These are phyloP conservation scores for Chromoteleia sp. DNA, from an alignment of 2,888 invertebrate genomes.

Conservation along the genomic window DNA sequence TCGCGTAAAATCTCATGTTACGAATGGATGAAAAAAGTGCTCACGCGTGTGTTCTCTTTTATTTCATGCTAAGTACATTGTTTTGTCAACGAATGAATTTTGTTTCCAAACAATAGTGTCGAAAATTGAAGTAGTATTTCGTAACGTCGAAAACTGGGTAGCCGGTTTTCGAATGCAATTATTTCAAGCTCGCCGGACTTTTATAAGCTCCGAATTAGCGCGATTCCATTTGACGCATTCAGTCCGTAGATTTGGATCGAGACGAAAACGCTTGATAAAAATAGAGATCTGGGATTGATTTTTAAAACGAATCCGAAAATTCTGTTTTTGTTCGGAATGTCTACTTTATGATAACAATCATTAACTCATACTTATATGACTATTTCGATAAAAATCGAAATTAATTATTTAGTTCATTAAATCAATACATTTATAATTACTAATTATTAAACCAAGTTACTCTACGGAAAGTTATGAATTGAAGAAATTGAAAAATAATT, in stretches of 20 bases:
- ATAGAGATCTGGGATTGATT: conserved; percentile 33
- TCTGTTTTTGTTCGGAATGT: too few species aligned
- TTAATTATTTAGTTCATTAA: too few species aligned
- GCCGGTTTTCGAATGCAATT: conserved; percentile 36
- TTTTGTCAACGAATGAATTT: conserved; percentile 33
- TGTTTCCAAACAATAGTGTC: conserved; percentile 22
- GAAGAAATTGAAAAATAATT: too few species aligned
- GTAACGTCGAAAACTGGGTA: conserved; percentile 18
- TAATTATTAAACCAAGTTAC: too few species aligned
- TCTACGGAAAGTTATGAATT: too few species aligned
- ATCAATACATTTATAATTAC: too few species aligned
- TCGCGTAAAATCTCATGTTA: too few species aligned
- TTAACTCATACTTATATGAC: too few species aligned
- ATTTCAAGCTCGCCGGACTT: conserved; percentile 33
- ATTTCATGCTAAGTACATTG: conserved; percentile 15
- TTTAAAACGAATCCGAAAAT: conserved; percentile 30
- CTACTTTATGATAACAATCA: too few species aligned
- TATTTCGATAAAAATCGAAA: too few species aligned
- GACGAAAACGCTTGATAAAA: conserved; percentile 30
- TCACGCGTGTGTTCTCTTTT: background rate
- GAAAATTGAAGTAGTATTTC: conserved; percentile 21
- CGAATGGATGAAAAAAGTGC: conserved; percentile 6
- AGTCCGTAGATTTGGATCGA: conserved; percentile 32
- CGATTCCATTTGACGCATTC: conserved; percentile 25
- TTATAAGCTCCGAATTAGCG: conserved; percentile 39